Percentiles rank a stretch among this genome's conserved stretches.
Conservation (phyloP, 1,140 invertebrate species). For the Anastrepha ludens region DNA sequence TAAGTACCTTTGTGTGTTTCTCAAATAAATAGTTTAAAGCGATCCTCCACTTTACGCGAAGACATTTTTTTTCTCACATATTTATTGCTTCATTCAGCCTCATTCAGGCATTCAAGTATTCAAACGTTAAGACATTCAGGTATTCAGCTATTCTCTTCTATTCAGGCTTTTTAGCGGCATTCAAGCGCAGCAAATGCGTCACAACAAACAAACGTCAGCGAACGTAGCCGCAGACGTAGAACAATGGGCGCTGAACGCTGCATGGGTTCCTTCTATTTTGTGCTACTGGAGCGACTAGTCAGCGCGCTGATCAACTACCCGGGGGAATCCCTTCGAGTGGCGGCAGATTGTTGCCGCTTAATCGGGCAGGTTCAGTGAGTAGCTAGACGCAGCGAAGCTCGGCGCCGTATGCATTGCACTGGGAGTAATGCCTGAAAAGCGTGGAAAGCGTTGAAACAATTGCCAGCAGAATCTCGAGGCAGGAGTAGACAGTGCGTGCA, state of each 20-base stretch:
- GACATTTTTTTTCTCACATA: background rate
- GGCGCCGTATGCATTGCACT: background rate
- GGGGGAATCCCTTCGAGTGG: too few relatives aligned
- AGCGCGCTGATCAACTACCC: background rate
- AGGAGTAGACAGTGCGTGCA: background rate
- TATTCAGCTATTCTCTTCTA: background rate
- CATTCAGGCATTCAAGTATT: background rate
- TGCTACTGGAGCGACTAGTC: background rate
- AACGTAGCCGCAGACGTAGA: background rate
- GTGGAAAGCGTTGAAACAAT: slow-evolving; percentile 13
- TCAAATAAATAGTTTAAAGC: background rate
- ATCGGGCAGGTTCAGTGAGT: slow-evolving; percentile 44
- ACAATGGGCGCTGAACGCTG: background rate
- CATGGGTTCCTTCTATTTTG: background rate
- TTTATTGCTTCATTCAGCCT: background rate
- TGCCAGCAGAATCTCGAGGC: background rate
- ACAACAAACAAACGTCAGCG: slow-evolving; percentile 37
- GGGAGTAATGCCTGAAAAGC: background rate
- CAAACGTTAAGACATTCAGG: background rate
- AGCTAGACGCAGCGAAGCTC: background rate
- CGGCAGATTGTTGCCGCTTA: background rate
- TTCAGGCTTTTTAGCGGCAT: slow-evolving; percentile 36
- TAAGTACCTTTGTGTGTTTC: slow-evolving; percentile 19
- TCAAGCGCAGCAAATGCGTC: slow-evolving; percentile 43
- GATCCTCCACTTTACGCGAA: background rate